A percentile compares a stretch with the other conserved stretches of the same genome.
phyloP scores from a whole-genome alignment of 2,113 vertebrate species.

The Bungarus multicinctus region DNA sequence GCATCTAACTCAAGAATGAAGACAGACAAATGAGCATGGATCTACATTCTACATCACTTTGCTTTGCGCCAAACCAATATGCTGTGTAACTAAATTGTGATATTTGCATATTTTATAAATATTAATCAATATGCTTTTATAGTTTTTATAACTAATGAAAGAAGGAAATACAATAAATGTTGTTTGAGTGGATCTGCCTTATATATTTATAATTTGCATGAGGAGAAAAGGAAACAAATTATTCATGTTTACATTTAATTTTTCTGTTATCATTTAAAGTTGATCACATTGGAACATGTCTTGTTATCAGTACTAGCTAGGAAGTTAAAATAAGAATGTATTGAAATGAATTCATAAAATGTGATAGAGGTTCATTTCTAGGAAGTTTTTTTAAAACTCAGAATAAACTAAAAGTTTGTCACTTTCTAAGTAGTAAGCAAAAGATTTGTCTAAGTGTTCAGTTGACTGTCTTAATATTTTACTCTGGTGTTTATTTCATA shows the following conservation, averaged over 20 bases:
- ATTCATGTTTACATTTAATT: background rate
- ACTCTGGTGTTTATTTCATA: background rate
- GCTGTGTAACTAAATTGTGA: conserved; percentile 13
- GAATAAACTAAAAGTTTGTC: background rate
- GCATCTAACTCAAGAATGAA: conserved; percentile 60
- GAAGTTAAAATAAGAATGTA: background rate
- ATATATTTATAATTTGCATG: conserved; percentile 45
- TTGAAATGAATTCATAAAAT: background rate
- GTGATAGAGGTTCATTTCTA: background rate
- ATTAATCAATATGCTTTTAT: conserved; percentile 31
- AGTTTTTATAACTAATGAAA: conserved; percentile 48
- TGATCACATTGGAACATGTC: background rate
- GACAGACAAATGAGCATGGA: background rate
- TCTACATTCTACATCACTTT: conserved; percentile 55
- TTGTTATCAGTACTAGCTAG: background rate
- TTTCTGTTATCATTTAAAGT: conserved; percentile 23
- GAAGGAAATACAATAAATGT: conserved; percentile 29
- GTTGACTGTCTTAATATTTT: background rate
- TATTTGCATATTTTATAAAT: conserved; percentile 36
- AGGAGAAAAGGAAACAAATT: background rate
- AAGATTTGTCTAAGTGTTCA: background rate
- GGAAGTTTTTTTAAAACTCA: background rate
- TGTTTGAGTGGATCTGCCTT: conserved; percentile 35
- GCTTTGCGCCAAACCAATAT: conserved; percentile 42
- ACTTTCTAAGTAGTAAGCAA: background rate